These are phyloP conservation scores for Galendromus occidentalis DNA, from an alignment of 1,140 invertebrate species.

Conservation along the genomic window DNA sequence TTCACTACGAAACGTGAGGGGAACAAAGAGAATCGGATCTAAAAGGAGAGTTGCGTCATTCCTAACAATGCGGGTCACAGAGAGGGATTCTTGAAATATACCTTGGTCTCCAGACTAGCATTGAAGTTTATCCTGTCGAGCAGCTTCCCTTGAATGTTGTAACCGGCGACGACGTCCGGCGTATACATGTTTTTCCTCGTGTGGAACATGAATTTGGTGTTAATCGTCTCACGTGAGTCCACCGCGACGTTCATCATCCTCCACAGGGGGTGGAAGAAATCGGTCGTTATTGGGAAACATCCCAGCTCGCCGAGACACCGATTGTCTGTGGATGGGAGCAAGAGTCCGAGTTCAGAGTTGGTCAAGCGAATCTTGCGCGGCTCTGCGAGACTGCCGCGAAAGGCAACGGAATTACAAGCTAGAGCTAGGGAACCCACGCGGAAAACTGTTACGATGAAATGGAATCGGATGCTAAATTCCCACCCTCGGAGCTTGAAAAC, in stretches of 20 bases:
- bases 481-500: too few relatives aligned
- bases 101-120: not conserved
- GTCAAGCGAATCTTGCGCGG: too few relatives aligned
- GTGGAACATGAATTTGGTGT: constrained; percentile 9
- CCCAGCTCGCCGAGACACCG: constrained; percentile 15
- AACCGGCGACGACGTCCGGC: not conserved
- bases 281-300: constrained; percentile 15
- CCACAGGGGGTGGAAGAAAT: constrained; percentile 13
- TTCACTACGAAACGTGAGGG: too few relatives aligned
- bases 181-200: not conserved
- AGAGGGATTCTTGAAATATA: not conserved
- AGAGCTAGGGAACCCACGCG: too few relatives aligned
- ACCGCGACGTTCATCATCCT: constrained; percentile 11
- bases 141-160: not conserved
- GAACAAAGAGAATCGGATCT: too few relatives aligned
- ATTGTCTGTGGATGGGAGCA: not conserved
- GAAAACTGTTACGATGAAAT: too few relatives aligned
- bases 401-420: too few relatives aligned
- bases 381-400: too few relatives aligned
- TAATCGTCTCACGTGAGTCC: not conserved
- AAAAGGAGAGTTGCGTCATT: too few relatives aligned
- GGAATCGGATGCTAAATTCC: too few relatives aligned
- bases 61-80: too few relatives aligned
- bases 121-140: not conserved
- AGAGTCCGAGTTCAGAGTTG: too few relatives aligned